Evolutionary conservation across 2,888 invertebrate genomes (phyloP).

Genomic region (Drosophila aldrichi): DNA sequence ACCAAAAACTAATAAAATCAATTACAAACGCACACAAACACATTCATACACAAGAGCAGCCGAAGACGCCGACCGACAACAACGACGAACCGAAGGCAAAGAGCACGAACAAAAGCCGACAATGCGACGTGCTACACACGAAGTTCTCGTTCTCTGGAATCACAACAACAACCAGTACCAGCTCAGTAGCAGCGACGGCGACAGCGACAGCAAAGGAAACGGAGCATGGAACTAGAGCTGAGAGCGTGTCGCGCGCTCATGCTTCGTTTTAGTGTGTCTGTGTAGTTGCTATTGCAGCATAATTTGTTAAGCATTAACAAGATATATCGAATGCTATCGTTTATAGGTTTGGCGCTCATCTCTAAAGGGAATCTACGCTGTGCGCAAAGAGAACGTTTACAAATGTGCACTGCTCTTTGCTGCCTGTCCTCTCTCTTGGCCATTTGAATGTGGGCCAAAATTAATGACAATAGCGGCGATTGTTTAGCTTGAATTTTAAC

Average conservation of each 20-base stretch:
- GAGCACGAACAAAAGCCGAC: conserved; percentile 62
- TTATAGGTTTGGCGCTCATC: conserved; percentile 24
- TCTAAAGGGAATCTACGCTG: conserved; percentile 43
- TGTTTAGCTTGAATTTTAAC: conserved; percentile 60
- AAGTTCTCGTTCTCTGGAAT: conserved; percentile 60
- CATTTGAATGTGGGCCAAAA: conserved; percentile 75
- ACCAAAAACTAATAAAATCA: conserved; percentile 84
- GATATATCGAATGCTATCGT: conserved; percentile 25
- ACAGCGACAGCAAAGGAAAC: conserved; percentile 57
- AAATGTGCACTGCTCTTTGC: conserved; percentile 41
- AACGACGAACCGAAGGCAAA: conserved; percentile 42
- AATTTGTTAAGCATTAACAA: conserved; percentile 14
- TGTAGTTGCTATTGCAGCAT: conserved; percentile 14
- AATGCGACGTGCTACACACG: conserved; percentile 54
- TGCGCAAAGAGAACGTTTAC: conserved; percentile 48
- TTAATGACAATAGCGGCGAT: conserved; percentile 77
- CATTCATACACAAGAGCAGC: conserved; percentile 49
- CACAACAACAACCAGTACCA: conserved; percentile 29
- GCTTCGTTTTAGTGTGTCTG: conserved; percentile 12
- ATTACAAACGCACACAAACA: conserved; percentile 78
- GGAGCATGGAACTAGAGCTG: conserved; percentile 59
- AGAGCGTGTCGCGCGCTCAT: conserved; percentile 41
- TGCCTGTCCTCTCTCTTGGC: conserved; percentile 34
- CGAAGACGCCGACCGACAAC: conserved; percentile 37
- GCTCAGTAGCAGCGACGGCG: conserved; percentile 10